These are phyloP conservation scores for Diglossa brunneiventris DNA, from an alignment of 2,113 vertebrate species.

Conservation along the genomic window DNA sequence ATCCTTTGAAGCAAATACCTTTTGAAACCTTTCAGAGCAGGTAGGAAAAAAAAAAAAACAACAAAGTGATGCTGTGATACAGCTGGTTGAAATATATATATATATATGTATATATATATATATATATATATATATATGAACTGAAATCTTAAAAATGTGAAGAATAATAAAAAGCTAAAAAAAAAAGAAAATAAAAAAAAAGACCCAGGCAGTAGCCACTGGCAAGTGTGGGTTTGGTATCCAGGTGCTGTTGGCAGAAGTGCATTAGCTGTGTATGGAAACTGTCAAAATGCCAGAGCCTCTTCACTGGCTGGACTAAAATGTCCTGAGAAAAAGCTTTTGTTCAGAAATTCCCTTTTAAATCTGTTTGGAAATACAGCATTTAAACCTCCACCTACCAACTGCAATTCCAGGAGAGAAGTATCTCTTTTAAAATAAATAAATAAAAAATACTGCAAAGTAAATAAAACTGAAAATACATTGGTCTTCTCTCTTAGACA, in stretches of 20 bases:
- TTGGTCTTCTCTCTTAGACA: not conserved
- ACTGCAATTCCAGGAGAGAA: not conserved
- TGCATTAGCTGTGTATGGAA: not conserved
- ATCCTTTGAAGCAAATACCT: not conserved
- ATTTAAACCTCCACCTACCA: not conserved
- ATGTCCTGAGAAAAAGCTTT: not conserved
- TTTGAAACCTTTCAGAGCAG: slow-evolving; percentile 26
- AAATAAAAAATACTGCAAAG: not conserved
- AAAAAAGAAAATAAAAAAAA: not conserved
- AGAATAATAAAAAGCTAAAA: not conserved
- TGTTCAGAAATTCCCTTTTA: not conserved
- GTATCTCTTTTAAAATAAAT: not conserved
- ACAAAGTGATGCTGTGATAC: not conserved
- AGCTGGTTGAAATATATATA: not conserved
- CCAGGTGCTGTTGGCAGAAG: not conserved
- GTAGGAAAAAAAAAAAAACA: not conserved
- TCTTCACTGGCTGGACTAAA: not conserved
- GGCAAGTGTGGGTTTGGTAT: not conserved
- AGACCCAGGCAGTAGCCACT: not conserved
- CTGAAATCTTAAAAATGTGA: not conserved
- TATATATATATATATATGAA: not conserved
- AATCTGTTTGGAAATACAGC: not conserved
- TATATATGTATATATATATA: rapidly evolving
- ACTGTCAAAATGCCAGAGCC: not conserved
- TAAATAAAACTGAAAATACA: not conserved